These are phyloP conservation scores for Nomada hirtipes DNA, from an alignment of 2,888 invertebrate species.

Conservation along the genomic window DNA sequence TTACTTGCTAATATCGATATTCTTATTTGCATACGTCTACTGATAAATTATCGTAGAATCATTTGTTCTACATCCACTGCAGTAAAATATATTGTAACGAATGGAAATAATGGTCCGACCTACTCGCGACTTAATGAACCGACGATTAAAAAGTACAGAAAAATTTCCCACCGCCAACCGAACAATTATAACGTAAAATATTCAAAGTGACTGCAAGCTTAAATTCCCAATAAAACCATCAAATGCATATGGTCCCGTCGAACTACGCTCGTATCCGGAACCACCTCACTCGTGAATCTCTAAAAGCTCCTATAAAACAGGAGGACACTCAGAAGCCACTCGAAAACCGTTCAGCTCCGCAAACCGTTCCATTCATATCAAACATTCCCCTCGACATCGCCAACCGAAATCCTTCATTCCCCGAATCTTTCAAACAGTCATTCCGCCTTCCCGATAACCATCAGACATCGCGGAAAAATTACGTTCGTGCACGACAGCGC, in stretches of 20 bases:
- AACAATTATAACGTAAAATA: too few species aligned
- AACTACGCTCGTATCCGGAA: not conserved
- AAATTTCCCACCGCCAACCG: too few species aligned
- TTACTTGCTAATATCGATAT: too few species aligned
- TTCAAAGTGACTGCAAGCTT: not conserved
- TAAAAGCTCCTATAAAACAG: constrained; percentile 10
- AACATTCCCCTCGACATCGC: not conserved
- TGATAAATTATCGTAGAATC: too few species aligned
- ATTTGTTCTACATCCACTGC: too few species aligned
- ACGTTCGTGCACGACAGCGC: constrained; percentile 7
- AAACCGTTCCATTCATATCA: not conserved
- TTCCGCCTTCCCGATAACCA: not conserved
- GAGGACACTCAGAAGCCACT: not conserved
- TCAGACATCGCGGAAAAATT: constrained; percentile 29
- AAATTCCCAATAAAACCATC: not conserved
- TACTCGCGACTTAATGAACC: too few species aligned
- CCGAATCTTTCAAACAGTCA: not conserved
- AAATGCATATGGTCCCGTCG: not conserved
- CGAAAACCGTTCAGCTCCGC: constrained; percentile 1
- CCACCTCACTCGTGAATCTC: not conserved
- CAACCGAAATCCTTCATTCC: not conserved
- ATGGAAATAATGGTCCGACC: too few species aligned
- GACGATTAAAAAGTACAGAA: too few species aligned
- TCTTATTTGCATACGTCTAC: too few species aligned
- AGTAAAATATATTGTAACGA: too few species aligned